Base-by-base conservation (phyloP, 2,797 vertebrate genomes). In the Lophura swinhoii region DNA sequence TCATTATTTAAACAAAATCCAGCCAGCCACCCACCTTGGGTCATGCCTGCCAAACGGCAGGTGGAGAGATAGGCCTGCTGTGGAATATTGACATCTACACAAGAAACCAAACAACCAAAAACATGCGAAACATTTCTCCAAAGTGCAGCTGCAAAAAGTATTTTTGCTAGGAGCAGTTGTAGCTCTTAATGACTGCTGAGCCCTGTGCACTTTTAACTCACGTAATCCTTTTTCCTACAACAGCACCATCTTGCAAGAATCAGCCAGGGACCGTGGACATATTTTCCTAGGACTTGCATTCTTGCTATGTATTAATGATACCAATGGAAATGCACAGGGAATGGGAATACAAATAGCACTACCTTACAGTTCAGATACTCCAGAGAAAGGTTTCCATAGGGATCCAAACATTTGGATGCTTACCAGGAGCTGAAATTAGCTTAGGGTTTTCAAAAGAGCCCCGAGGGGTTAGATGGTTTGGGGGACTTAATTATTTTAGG, bases 211-310 rank as follows among this genome's bases (percentile, higher is more conserved):
- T 97, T 96, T 96, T 97, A 97, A 97, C 96, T 96, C 94, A 48
- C 14, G n/a, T 97, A 97, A 97, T 97, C 97, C 97, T 97, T 97
- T 97, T 97, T 97, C 96, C 97, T 97, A 97, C 92, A 95, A 87
- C 95, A 96, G 94, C 92, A 94, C 92, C 95, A 95, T 95, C 97
- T 96, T 97, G 90, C 94, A 96, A 90, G 94, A 97, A 95, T 96
- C 59, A 10, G 43, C 39, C 68, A 69, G 90, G 91, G 93, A 77
- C 96, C 37, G 59, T 11, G 83, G 85, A 81, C 94, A 97, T 97
- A 97, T 97, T 97, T 97, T 97, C 97, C 96, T 94, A 92, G 92
- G 67, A 92, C 94, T 96, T 93, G 62, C 97, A 97, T 97, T 97
- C 96, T 96, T 96, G 93, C 95, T 87, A 60, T 95, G 4, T 85